A percentile compares a stretch with the other conserved stretches of the same genome.
Evolutionary conservation across 2,888 invertebrate species (phyloP).

Genomic region (Drosophila kokeensis): DNA sequence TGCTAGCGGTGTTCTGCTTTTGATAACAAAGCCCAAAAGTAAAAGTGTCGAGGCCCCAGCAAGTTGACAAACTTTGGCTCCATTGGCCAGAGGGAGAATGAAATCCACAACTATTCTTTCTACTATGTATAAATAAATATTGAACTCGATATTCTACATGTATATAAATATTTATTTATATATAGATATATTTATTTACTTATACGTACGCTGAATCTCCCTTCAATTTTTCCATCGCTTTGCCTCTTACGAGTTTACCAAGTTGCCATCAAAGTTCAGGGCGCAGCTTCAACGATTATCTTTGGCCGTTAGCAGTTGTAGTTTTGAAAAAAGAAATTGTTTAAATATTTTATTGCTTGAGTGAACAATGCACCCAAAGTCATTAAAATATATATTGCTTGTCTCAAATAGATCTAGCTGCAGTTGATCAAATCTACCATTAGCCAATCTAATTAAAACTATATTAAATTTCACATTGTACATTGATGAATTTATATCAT

Average conservation of each 20-base stretch:
- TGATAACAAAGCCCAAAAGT: conserved; percentile 66
- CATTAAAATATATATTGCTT: not conserved
- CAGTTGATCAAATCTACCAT: not conserved
- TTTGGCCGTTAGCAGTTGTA: not conserved
- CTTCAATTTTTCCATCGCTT: not conserved
- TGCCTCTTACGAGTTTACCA: not conserved
- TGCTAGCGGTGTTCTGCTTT: conserved; percentile 71
- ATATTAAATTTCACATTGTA: not conserved
- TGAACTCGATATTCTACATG: not conserved
- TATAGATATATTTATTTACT: not conserved
- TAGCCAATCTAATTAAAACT: not conserved
- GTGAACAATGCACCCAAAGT: not conserved
- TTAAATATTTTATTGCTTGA: not conserved
- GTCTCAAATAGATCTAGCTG: not conserved
- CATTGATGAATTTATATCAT: not conserved
- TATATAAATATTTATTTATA: not conserved
- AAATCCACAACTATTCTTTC: not conserved
- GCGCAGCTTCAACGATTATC: not conserved
- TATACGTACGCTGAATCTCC: not conserved
- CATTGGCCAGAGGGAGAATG: conserved; percentile 20
- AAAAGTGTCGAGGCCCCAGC: conserved; percentile 53
- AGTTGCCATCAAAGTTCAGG: not conserved
- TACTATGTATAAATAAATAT: not conserved
- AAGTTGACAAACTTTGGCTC: not conserved
- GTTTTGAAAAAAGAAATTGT: not conserved